Evolutionary conservation across 2,797 vertebrate genomes (phyloP).

Genomic region (Balearica regulorum): DNA sequence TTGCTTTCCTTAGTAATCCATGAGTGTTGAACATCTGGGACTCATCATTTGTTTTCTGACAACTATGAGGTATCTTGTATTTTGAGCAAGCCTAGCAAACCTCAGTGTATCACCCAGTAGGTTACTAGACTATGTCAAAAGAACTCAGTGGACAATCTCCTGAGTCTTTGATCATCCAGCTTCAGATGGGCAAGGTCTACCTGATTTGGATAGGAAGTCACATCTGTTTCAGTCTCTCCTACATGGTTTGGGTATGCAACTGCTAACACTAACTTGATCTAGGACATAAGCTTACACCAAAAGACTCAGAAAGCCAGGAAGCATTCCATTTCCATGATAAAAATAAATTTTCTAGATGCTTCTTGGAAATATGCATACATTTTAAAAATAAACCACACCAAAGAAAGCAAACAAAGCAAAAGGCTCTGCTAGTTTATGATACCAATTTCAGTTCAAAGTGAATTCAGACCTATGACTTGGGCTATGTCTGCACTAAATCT

Average conservation of each 20-base stretch:
- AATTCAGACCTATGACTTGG: not conserved
- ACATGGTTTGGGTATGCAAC: not conserved
- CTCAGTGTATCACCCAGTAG: not conserved
- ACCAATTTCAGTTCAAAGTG: not conserved
- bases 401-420: conserved; percentile 47
- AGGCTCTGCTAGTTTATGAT: conserved; percentile 16
- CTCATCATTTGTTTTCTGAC: conserved; percentile 27
- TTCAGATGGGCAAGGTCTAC: not conserved
- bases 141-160: not conserved
- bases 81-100: conserved; percentile 13
- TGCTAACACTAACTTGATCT: not conserved
- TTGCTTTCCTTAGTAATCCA: conserved; percentile 55
- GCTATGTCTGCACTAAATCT: not conserved
- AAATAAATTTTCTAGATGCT: conserved; percentile 48
- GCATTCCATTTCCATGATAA: conserved; percentile 16
- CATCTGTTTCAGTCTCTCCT: not conserved
- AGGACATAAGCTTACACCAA: not conserved
- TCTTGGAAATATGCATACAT: conserved; percentile 44
- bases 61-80: not conserved
- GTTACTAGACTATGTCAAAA: not conserved
- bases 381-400: conserved; percentile 42
- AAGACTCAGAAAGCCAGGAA: not conserved
- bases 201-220: not conserved
- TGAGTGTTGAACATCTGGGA: conserved; percentile 37
- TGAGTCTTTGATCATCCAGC: not conserved